Conservation (phyloP, 30 jellyfish, hydroid and myxozoan genomes). For the Rhopilema esculentum region DNA sequence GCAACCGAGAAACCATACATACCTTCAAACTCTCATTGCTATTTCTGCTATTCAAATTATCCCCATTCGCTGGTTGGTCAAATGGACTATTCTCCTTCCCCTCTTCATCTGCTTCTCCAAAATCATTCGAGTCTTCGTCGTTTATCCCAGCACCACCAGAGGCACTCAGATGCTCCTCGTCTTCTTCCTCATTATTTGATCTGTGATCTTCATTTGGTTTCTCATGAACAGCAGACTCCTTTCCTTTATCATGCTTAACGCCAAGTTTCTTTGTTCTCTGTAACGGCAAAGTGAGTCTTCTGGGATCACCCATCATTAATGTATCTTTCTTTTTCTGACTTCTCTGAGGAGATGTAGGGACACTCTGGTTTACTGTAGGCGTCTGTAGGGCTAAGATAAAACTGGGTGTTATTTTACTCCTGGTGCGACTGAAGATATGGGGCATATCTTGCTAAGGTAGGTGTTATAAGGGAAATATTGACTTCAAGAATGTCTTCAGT, state of each 20-base stretch:
- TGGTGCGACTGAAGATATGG: no score
- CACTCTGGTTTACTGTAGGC: conserved; percentile 11
- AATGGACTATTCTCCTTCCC: conserved; percentile 40
- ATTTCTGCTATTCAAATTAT: not conserved
- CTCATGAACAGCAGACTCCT: not conserved
- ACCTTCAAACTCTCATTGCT: not conserved
- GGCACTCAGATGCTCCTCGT: not conserved
- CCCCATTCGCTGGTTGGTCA: not conserved
- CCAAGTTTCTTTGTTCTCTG: conserved; percentile 51
- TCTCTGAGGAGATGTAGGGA: not conserved
- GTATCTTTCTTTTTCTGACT: conserved; percentile 6
- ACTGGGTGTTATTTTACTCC: no score
- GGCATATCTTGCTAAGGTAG: no score
- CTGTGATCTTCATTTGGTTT: not conserved
- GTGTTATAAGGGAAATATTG: no score
- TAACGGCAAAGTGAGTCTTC: conserved; percentile 59
- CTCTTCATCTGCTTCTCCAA: not conserved
- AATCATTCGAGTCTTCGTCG: not conserved
- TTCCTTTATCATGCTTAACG: not conserved
- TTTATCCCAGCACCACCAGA: not conserved
- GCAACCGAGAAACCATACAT: not conserved
- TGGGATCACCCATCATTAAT: conserved; percentile 61
- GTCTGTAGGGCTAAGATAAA: conserved; percentile 1
- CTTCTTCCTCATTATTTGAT: not conserved
- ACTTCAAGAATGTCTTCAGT: no score